phyloP scores from a whole-genome alignment of 2,888 invertebrate genomes.

The Linyphia triangularis region DNA sequence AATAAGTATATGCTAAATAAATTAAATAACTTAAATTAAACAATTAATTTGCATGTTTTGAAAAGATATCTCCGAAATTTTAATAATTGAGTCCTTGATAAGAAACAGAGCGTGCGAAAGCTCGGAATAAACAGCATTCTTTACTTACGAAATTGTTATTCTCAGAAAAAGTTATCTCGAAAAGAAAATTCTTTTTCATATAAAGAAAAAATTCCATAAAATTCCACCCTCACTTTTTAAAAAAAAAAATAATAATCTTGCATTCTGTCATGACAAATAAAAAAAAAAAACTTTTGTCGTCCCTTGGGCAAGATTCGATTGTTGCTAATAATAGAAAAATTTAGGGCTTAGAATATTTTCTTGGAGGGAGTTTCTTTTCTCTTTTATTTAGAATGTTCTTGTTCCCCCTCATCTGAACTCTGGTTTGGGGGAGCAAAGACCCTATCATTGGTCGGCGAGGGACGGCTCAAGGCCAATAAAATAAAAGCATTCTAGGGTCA shows the following conservation, averaged over 20 bases:
- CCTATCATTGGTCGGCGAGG: conserved; percentile 45
- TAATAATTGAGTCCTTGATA: background rate
- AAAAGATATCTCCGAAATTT: conserved; percentile 3
- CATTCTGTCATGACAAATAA: background rate
- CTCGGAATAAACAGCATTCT: background rate
- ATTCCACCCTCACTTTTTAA: background rate
- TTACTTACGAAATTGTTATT: background rate
- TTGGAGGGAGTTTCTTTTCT: conserved; percentile 2
- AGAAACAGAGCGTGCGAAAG: conserved; percentile 15
- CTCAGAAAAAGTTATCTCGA: background rate
- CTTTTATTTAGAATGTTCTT: no score
- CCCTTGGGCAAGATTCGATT: background rate
- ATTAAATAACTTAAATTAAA: no score
- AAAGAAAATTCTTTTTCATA: background rate
- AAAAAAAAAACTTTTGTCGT: background rate
- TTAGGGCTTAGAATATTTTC: background rate
- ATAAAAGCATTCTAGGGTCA: conserved; percentile 28
- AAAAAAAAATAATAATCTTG: background rate
- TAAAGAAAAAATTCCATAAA: background rate
- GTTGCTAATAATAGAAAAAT: background rate
- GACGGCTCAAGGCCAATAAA: conserved; percentile 55
- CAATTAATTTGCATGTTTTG: no score
- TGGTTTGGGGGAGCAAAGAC: conserved; percentile 12
- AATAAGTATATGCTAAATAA: no score
- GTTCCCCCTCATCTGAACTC: background rate